Base-by-base conservation (phyloP, 2,797 vertebrate species). In the Bradypus variegatus region DNA sequence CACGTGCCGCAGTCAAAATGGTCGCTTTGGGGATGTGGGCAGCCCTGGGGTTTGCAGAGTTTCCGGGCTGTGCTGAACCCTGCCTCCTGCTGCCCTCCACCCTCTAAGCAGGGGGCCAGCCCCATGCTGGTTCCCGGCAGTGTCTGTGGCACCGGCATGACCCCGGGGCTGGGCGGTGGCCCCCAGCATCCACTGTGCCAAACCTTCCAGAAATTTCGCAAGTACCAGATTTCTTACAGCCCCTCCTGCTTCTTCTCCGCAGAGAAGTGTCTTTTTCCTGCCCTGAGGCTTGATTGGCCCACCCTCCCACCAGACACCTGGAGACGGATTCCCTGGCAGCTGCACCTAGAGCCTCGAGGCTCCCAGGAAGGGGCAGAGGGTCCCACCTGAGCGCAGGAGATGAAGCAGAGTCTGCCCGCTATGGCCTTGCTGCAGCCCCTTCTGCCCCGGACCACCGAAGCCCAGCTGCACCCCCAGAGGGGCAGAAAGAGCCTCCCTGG, bases 351-450 rank as follows among this genome's bases (percentile, higher is more conserved):
- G 3, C 48, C n/a, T 2, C 4, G 50, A 48, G 48, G 31, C 19
- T n/a, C 38, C 19, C 36, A 33, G 64, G 64, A 18, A 58, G 62
- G 36, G 81, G 31, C 11, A 23, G 2, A 36, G 41, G 48, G 62
- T 15, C 41, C 41, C 19, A 21, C 16, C 29, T 2, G 29, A 73
- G 27, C 29, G 29, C 31, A 21, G 70, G 36, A 36, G 65, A 10
- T 18, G 36, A 8, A 31, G 29, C 13, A 9, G 25, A 27, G 36
- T 3, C 19, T 53, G 19, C n/a, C 38, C 0, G 5, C 27, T 7
- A 7, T 5, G 4, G 50, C 53, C 10, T 21, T 21, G n/a, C 45
- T 4, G 10, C 1, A 8, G 53, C 19, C 14, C 5, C 15, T 29
- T 38, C 25, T 73, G n/a, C 38, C 70, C 5, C 13, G 16, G 16